Conservation (phyloP, 2,113 vertebrate genomes). For the Campylorhamphus procurvoides region DNA sequence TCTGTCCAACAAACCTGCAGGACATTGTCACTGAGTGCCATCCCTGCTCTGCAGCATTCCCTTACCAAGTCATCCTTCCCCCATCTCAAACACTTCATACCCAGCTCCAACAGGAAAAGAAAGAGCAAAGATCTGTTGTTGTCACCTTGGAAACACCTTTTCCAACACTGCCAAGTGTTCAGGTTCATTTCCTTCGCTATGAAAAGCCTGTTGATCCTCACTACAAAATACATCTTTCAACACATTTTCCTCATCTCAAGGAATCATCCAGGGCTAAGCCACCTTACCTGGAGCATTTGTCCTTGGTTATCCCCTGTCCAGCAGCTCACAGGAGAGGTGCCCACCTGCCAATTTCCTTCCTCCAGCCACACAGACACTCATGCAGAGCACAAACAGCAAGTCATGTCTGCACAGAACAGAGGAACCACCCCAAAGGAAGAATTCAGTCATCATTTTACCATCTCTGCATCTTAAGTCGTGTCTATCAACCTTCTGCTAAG, state of each 20-base stretch:
- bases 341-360: not conserved
- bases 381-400: not conserved
- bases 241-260: not conserved
- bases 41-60: rapidly evolving
- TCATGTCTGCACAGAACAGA: rapidly evolving
- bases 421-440: not conserved
- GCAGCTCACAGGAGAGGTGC: not conserved
- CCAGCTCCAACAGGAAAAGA: not conserved
- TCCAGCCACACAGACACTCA: not conserved
- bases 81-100: not conserved
- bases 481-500: not conserved
- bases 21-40: no score
- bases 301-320: not conserved
- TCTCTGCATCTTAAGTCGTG: not conserved
- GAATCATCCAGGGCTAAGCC: not conserved
- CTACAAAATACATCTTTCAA: not conserved
- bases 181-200: not conserved
- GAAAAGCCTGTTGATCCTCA: not conserved
- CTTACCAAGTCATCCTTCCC: not conserved
- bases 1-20: not conserved
- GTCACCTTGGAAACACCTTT: not conserved
- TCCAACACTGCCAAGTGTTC: not conserved
- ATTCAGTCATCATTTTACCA: not conserved
- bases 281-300: not conserved
- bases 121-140: rapidly evolving